Percentiles rank a stretch among this genome's conserved stretches.
Evolutionary conservation across 1,140 invertebrate genomes (phyloP).

Genomic region (Neelides sp.): DNA sequence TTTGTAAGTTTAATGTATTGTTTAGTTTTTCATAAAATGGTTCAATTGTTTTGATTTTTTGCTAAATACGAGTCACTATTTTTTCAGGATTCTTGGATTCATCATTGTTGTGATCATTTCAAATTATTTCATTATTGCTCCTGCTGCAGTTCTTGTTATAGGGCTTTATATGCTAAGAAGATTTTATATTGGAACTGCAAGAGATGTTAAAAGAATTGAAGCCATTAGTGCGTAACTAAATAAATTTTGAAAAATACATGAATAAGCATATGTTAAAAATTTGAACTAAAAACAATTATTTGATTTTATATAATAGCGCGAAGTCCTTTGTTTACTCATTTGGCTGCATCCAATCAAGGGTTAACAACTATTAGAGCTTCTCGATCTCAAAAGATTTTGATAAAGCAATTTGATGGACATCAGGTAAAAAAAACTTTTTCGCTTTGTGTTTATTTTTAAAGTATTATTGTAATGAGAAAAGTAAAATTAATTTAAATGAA

Average conservation of each 20-base stretch:
- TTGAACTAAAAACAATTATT: not conserved
- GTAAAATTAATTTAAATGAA: no score
- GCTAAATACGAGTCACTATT: no score
- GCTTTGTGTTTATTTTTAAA: not conserved
- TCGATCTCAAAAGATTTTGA: constrained; percentile 55
- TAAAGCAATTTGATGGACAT: constrained; percentile 62
- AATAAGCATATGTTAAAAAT: no score
- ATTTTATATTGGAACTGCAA: constrained; percentile 49
- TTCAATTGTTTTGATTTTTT: no score
- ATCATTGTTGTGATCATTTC: constrained; percentile 44
- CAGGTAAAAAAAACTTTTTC: constrained; percentile 31
- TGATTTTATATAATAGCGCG: constrained; percentile 41
- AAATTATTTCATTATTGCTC: constrained; percentile 45
- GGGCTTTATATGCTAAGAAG: constrained; percentile 43
- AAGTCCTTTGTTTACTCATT: constrained; percentile 71
- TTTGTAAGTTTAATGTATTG: no score
- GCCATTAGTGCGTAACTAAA: constrained; percentile 33
- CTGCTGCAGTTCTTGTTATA: constrained; percentile 41
- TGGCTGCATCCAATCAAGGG: constrained; percentile 77
- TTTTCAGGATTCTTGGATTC: no score
- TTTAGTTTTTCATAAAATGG: no score
- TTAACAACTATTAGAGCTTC: constrained; percentile 79
- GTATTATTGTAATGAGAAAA: no score
- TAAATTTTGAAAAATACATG: no score
- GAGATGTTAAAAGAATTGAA: constrained; percentile 47